phyloP scores from a whole-genome alignment of 2,113 vertebrate species.

The human region DNA sequence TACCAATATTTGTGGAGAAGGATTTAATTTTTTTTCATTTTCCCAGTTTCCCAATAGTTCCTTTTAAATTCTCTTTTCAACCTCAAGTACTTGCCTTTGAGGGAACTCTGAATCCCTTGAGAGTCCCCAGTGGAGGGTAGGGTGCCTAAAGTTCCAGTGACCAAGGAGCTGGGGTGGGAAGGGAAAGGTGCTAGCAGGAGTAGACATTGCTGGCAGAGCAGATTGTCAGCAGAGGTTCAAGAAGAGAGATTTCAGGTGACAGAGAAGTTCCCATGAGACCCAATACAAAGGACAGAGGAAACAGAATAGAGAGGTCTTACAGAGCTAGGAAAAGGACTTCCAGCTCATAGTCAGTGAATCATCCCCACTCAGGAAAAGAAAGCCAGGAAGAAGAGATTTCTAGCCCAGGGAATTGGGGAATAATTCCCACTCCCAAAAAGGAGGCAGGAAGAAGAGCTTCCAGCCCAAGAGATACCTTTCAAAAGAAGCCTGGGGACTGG shows the following conservation, averaged over 20 bases:
- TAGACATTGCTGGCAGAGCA: background rate
- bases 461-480: background rate
- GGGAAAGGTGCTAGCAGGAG: background rate
- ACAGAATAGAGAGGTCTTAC: background rate
- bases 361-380: background rate
- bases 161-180: background rate
- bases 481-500: background rate
- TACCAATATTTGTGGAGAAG: background rate
- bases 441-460: background rate
- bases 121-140: background rate
- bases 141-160: background rate
- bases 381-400: background rate
- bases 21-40: background rate
- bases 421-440: background rate
- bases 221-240: background rate
- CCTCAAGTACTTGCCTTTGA: background rate
- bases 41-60: background rate
- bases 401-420: background rate
- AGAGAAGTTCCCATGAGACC: background rate
- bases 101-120: background rate
- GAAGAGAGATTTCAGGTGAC: background rate
- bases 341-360: background rate
- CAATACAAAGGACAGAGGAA: background rate
- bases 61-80: background rate
- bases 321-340: background rate